Conservation (phyloP, 2,888 invertebrate genomes). For the Tipula vernalis region DNA sequence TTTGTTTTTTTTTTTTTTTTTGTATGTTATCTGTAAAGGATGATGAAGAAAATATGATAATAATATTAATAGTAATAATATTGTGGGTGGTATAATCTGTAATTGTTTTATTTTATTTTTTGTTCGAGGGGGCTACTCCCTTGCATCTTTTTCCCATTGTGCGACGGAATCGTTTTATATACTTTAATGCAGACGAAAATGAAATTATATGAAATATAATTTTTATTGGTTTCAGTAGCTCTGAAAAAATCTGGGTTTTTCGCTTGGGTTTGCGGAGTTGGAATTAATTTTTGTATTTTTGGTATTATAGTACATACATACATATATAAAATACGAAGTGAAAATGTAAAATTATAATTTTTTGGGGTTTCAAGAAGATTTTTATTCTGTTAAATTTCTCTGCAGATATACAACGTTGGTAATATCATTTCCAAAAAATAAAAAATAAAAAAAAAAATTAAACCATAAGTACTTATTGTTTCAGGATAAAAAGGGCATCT, state of each 20-base stretch:
- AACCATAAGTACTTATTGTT: background rate
- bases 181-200: background rate
- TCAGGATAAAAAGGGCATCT: background rate
- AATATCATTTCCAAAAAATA: background rate
- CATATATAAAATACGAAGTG: background rate
- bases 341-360: background rate
- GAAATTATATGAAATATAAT: background rate
- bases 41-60: background rate
- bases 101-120: background rate
- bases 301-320: background rate
- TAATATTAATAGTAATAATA: conserved; percentile 4
- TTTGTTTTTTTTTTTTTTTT: background rate
- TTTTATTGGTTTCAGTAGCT: background rate
- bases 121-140: background rate
- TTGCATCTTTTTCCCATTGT: background rate
- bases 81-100: conserved; percentile 4
- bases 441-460: background rate
- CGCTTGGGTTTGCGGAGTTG: background rate
- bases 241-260: background rate
- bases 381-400: background rate
- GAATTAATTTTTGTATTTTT: background rate
- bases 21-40: background rate
- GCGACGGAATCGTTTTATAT: background rate
- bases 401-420: background rate
- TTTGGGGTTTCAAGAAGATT: background rate